Evolutionary conservation across 1,140 invertebrate genomes (phyloP), one percentile per base, ranked within the genome.

Genomic region (Sitobion miscanthi): DNA sequence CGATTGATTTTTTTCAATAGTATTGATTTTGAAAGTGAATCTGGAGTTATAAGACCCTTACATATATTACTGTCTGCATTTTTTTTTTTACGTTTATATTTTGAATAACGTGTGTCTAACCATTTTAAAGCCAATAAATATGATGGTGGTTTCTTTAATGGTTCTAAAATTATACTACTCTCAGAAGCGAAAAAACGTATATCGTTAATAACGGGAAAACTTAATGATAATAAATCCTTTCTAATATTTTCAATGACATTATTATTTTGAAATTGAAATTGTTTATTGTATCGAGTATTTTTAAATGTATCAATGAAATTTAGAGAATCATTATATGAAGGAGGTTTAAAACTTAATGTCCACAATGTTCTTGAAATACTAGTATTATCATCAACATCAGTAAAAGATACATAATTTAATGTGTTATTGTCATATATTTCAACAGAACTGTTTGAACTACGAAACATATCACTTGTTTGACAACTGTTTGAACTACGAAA

Each of bases 41-140:
- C 45, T 30, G 91, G 91, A 35, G 69, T 92, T 30, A 83, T 83
- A 38, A 83, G n/a, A 82, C 47, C 49, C 30, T 92, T 83, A 82
- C 9, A 30, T 42, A 85, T 57, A 90, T 42, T 90, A 42, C 9
- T 23, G 30, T 42, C 52, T 90, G 45, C 6, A 42, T 9, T 42
- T 42, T 57, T 92, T 83, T 83, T 92, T 92, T 54, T 92, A 83
- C 14, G 23, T 54, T 83, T 92, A n/a, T 38, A 52, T 85, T 85
- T 92, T 14, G 47, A 54, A 83, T 82, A 30, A 92, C 25, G 45
- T 3, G 8, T 52, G 54, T 92, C 91, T 52, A 92, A 52, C 91
- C 91, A 92, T 92, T 92, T 92, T 23, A 85, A 82, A 42, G 91
- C 91, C 49, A 92, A 42, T 52, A 82, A 38, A 92, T 92, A 83